These are phyloP conservation scores for Diarsia rubi DNA, from an alignment of 2,888 invertebrate genomes.

Conservation along the genomic window DNA sequence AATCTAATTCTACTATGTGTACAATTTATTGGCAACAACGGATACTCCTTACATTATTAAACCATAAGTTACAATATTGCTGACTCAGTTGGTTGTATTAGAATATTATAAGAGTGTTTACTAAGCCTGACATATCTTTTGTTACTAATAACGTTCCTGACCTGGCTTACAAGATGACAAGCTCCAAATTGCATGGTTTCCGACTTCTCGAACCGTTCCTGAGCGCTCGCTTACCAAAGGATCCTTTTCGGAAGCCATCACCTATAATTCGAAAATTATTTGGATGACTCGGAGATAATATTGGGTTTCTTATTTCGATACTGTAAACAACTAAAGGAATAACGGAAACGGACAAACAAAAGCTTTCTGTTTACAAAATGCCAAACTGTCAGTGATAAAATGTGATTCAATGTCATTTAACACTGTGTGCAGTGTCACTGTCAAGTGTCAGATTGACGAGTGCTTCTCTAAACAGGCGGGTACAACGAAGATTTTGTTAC, in stretches of 20 bases:
- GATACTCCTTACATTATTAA: background rate
- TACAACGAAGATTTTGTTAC: too few species aligned
- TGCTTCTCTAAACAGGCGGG: too few species aligned
- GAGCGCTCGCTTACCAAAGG: slow-evolving; percentile 87
- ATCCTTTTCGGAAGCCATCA: slow-evolving; percentile 87
- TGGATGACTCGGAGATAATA: background rate
- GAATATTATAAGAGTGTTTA: background rate
- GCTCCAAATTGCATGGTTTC: slow-evolving; percentile 98
- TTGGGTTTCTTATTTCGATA: background rate
- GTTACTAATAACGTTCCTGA: slow-evolving; percentile 73
- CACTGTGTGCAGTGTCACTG: background rate
- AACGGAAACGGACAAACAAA: background rate
- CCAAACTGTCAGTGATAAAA: background rate
- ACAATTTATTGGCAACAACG: background rate
- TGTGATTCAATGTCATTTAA: background rate
- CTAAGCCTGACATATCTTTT: background rate
- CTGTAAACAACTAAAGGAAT: background rate
- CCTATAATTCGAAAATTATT: background rate
- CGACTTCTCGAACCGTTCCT: slow-evolving; percentile 94
- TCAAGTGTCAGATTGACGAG: slow-evolving; percentile 4
- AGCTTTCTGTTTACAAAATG: slow-evolving; percentile 15
- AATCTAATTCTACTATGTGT: background rate
- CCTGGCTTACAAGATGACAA: slow-evolving; percentile 99
- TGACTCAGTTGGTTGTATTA: background rate
- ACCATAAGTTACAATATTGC: background rate